Conservation (phyloP, 1,140 invertebrate species). For the Drosophila repleta region DNA sequence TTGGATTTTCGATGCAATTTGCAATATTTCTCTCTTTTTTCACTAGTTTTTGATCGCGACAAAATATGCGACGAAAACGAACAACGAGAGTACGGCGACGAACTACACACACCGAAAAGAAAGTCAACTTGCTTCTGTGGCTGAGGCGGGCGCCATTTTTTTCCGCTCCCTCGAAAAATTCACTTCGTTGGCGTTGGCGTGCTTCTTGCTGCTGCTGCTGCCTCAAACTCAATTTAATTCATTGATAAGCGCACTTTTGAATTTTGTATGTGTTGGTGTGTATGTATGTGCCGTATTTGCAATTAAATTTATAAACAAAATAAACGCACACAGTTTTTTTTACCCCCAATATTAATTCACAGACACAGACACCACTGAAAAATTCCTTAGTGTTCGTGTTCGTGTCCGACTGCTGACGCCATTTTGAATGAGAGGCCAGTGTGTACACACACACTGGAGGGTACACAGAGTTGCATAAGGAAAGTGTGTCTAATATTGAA, state of each 20-base stretch:
- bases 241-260: conserved; percentile 70
- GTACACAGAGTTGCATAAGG: conserved; percentile 34
- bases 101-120: conserved; percentile 71
- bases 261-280: conserved; percentile 52
- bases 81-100: conserved; percentile 57
- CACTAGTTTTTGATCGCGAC: conserved; percentile 61
- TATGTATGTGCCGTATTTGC: conserved; percentile 78
- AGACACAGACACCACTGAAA: conserved; percentile 77
- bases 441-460: conserved; percentile 26
- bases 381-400: conserved; percentile 79
- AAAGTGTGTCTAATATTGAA: conserved; percentile 4
- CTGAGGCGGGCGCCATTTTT: conserved; percentile 77
- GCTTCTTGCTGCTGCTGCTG: conserved; percentile 46
- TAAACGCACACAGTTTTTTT: conserved; percentile 73
- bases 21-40: conserved; percentile 48
- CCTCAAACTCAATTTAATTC: conserved; percentile 55
- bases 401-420: conserved; percentile 64
- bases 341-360: conserved; percentile 73
- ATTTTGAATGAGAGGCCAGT: conserved; percentile 40
- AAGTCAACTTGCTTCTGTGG: conserved; percentile 80
- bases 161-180: conserved; percentile 69
- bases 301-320: conserved; percentile 82
- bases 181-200: conserved; percentile 84
- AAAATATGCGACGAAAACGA: conserved; percentile 65
- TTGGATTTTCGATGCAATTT: conserved; percentile 48